Conservation (phyloP, 2,888 invertebrate genomes). For the Plagodis pulveraria region DNA sequence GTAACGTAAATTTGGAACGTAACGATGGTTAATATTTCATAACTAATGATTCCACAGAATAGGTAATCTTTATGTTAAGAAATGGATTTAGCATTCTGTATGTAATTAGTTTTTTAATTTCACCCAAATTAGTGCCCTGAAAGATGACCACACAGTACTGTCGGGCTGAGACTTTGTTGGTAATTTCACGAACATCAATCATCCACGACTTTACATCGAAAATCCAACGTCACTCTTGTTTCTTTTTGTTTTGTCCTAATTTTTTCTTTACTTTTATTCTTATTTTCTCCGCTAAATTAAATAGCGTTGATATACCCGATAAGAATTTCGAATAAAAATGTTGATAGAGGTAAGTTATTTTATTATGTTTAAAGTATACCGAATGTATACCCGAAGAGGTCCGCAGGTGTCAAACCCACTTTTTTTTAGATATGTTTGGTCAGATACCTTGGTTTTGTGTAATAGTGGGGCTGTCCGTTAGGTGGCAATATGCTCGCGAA, state of each 20-base stretch:
- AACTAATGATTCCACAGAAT: no score
- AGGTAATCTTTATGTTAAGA: conserved; percentile 20
- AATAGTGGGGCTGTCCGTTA: no score
- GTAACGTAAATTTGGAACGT: conserved; percentile 4
- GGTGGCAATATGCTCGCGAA: no score
- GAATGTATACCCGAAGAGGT: no score
- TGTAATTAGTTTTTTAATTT: conserved; percentile 42
- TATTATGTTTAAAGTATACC: no score
- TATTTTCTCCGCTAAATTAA: not conserved
- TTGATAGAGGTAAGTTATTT: no score
- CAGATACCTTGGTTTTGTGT: no score
- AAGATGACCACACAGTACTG: conserved; percentile 54
- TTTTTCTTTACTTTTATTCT: not conserved
- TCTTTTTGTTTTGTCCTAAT: not conserved
- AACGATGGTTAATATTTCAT: no score
- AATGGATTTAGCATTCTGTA: conserved; percentile 36
- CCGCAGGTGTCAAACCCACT: no score
- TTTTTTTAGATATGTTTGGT: no score
- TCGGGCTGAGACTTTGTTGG: conserved; percentile 61
- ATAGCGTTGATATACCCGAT: no score
- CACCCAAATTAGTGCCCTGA: conserved; percentile 40
- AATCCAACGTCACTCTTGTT: conserved; percentile 63
- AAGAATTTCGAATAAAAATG: no score
- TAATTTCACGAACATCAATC: conserved; percentile 79
- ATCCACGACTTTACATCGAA: conserved; percentile 73